Conservation (phyloP, 2,113 vertebrate genomes). For the Glaucidium brasilianum region DNA sequence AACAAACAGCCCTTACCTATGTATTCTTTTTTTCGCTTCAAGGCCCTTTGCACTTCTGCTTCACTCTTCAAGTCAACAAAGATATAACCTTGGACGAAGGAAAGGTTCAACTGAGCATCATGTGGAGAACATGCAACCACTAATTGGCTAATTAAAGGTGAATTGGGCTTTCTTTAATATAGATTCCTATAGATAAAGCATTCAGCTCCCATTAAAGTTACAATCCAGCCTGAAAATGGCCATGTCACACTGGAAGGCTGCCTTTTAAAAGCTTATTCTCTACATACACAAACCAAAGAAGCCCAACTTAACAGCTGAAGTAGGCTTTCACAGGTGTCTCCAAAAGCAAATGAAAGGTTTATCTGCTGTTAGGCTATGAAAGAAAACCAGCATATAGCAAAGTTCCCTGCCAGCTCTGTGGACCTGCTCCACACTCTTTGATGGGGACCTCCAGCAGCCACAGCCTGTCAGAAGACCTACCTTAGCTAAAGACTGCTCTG, state of each 20-base stretch:
- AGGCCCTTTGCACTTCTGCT: slow-evolving; percentile 85
- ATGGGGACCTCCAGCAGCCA: background rate
- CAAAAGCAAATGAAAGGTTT: background rate
- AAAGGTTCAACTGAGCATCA: background rate
- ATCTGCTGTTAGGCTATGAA: background rate
- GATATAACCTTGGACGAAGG: slow-evolving; percentile 81
- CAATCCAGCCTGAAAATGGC: background rate
- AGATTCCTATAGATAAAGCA: slow-evolving; percentile 24
- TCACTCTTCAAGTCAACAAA: slow-evolving; percentile 90
- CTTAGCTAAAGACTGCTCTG: background rate
- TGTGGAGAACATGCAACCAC: background rate
- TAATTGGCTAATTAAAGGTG: slow-evolving; percentile 50
- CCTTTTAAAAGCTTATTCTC: background rate
- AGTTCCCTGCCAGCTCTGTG: background rate
- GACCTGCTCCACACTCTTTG: background rate
- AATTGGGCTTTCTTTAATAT: background rate
- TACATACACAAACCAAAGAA: background rate
- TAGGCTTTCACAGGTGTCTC: background rate
- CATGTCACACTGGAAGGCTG: background rate
- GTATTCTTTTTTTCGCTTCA: slow-evolving; percentile 89
- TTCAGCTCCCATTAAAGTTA: background rate
- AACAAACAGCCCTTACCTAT: slow-evolving; percentile 80
- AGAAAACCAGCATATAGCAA: background rate
- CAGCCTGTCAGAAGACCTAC: background rate
- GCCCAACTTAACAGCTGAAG: background rate